phyloP scores from a whole-genome alignment of 2,888 invertebrate genomes.

The Thecocarcelia acutangulata region DNA sequence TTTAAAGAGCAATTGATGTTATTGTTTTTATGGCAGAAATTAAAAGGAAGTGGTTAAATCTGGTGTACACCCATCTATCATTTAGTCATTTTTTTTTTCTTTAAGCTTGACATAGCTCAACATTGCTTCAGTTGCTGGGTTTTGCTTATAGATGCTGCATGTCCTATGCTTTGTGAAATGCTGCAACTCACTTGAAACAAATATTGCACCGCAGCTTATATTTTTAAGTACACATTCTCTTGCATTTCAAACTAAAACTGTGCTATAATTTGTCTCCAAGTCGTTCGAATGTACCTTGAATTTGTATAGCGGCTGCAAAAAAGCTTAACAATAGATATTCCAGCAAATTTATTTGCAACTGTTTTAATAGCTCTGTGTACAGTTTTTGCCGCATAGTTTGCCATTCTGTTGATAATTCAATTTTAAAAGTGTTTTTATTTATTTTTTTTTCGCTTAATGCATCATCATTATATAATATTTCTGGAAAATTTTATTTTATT shows the following conservation, averaged over 20 bases:
- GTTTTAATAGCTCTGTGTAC: not conserved
- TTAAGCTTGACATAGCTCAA: constrained; percentile 6
- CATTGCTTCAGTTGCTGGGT: constrained; percentile 13
- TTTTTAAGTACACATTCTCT: too few species aligned
- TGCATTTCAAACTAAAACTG: not conserved
- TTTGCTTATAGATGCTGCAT: not conserved
- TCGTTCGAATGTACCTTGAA: not conserved
- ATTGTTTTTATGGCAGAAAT: constrained; percentile 34
- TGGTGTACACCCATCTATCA: constrained; percentile 65
- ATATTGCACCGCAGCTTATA: too few species aligned
- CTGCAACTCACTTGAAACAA: too few species aligned
- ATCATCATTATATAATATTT: constrained; percentile 42
- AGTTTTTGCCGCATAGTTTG: constrained; percentile 20
- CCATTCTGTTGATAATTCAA: constrained; percentile 33
- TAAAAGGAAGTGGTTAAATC: constrained; percentile 64
- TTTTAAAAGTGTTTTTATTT: constrained; percentile 35
- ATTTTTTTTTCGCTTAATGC: constrained; percentile 17
- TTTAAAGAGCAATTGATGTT: constrained; percentile 12
- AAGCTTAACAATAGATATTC: not conserved
- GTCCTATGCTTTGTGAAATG: too few species aligned
- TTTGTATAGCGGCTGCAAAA: not conserved
- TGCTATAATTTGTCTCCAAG: not conserved
- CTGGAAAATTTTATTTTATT: constrained; percentile 23
- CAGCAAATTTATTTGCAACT: constrained; percentile 9
- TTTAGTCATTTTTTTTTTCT: constrained; percentile 14